Conservation (phyloP, 2,113 vertebrate genomes). For the Ictalurus furcatus region DNA sequence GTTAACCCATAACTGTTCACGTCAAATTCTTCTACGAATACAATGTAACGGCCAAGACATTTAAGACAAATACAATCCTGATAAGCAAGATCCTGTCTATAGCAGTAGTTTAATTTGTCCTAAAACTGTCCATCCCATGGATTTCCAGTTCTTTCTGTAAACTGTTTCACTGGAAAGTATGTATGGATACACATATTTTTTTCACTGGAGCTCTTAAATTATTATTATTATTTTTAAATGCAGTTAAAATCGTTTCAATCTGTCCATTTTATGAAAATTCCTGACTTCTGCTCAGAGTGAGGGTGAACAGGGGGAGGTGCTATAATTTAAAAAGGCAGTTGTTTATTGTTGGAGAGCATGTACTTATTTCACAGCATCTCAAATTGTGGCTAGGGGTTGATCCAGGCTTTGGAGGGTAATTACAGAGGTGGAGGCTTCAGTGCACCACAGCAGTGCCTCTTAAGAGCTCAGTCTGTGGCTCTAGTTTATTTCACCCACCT, state of each 20-base stretch:
- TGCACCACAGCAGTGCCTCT: slow-evolving; percentile 64
- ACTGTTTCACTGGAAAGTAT: not conserved
- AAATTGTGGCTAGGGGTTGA: slow-evolving; percentile 78
- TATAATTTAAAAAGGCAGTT: slow-evolving; percentile 75
- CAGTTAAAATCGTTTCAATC: not conserved
- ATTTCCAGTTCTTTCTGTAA: not conserved
- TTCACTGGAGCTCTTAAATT: not conserved
- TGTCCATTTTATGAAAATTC: slow-evolving; percentile 21
- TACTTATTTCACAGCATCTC: slow-evolving; percentile 78
- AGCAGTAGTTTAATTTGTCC: not conserved
- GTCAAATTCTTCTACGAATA: not conserved
- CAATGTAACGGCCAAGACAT: not conserved
- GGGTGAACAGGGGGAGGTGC: slow-evolving; percentile 65
- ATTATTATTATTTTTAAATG: not conserved
- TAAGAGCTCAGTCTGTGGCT: slow-evolving; percentile 52
- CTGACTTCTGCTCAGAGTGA: slow-evolving; percentile 25
- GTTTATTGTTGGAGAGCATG: slow-evolving; percentile 78
- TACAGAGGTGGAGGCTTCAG: slow-evolving; percentile 69
- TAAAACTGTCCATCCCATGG: not conserved
- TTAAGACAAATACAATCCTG: not conserved
- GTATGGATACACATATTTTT: not conserved
- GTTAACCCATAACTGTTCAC: not conserved
- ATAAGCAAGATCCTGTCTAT: not conserved
- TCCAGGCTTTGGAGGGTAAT: slow-evolving; percentile 68
- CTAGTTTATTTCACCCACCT: slow-evolving; percentile 48